Evolutionary conservation across 2,113 vertebrate species (phyloP), one percentile per base, ranked within the genome.

Genomic region (Motacilla alba): DNA sequence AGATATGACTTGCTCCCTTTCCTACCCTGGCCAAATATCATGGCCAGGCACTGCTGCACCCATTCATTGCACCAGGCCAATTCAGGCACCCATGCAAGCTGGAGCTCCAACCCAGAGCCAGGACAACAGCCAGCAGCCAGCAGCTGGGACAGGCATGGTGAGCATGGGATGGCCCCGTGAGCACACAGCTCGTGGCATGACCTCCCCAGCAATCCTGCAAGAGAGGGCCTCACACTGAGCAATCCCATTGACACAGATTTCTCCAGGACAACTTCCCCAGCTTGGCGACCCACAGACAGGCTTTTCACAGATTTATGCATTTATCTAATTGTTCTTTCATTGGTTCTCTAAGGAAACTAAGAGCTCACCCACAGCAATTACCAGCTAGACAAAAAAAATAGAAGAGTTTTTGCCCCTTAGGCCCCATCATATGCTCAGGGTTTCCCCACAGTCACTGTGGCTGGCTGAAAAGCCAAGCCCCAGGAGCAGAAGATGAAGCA

Each of bases 141-240:
- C 18, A 35, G n/a, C 4, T 13, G 0, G 70, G 49, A 39, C 33
- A 46, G 67, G 55, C 4, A 23, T 21, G 28, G 39, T 66, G 33
- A 30, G 22, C 20, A 4, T 0, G 5, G 76, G 15, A 2, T 31
- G 77, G 24, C 49, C 16, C 7, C 24, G 7, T 0, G 1, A 33
- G n/a, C n/a, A 24, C n/a, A 14, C 2, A 1, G 52, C 26, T 43
- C 7, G 24, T 39, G 59, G 10, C 33, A 8, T 3, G 4, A 5
- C 11, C 16, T 77, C 30, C 47, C 28, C 15, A 9, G 37, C 0
- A 0, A 6, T 33, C 27, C 78, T 68, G 39, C 69, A 58, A 77
- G 47, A 60, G 26, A 66, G 3, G 2, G 43, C 21, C 67, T 56
- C 46, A 39, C 1, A 2, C 49, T 44, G 9, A 62, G 27, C 58